A percentile compares a stretch with the other conserved stretches of the same genome.
Evolutionary conservation across 2,888 invertebrate species (phyloP).

Genomic region (Aporophyla nigra): DNA sequence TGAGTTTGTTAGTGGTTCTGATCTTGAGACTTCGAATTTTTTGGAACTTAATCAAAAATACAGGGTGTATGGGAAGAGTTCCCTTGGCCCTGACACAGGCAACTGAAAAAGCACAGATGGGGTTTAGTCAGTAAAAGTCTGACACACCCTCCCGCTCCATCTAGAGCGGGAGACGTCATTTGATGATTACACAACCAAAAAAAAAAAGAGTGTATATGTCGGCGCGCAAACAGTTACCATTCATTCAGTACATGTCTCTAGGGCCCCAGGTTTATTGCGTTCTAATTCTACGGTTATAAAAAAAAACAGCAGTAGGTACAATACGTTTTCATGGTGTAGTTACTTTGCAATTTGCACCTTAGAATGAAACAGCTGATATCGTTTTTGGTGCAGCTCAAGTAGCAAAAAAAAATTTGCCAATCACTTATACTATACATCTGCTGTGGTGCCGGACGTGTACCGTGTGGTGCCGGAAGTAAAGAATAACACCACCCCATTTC

Average conservation of each 20-base stretch:
- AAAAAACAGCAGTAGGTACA: neutral
- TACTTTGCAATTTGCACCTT: neutral
- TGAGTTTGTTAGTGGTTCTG: conserved; percentile 7
- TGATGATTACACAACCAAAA: no score
- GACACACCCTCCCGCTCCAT: no score
- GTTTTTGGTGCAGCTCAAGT: neutral
- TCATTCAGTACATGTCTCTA: neutral
- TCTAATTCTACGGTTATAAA: no score
- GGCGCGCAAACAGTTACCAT: neutral
- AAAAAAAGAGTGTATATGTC: neutral
- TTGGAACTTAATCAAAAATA: neutral
- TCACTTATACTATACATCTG: no score
- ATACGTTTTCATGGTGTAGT: neutral
- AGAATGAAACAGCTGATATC: neutral
- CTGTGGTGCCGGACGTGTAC: no score
- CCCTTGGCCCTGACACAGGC: no score
- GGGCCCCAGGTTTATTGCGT: neutral
- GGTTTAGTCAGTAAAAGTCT: no score
- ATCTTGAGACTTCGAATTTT: neutral
- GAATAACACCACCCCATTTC: no score
- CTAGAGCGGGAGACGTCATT: no score
- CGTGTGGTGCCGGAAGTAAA: no score
- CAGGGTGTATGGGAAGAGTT: neutral
- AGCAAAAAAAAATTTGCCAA: neutral
- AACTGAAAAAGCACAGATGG: no score